Percentiles rank a stretch among this genome's conserved stretches.
Evolutionary conservation across 2,888 invertebrate species (phyloP).

Genomic region (Gasteruption jaculator): DNA sequence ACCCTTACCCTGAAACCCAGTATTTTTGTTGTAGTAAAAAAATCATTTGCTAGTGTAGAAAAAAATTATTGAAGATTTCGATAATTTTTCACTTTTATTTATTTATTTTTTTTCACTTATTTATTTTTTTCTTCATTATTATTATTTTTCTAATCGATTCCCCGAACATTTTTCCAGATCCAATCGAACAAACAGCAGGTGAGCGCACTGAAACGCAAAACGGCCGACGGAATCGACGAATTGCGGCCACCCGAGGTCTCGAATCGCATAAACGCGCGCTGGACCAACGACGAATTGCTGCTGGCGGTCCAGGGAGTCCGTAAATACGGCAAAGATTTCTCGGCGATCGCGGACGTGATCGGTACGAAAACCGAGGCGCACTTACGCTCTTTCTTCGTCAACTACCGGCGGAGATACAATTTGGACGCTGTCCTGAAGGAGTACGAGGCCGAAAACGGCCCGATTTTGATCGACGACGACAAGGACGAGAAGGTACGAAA

Average conservation of each 20-base stretch:
- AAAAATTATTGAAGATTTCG: too few species aligned
- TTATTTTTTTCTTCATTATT: constrained; percentile 9
- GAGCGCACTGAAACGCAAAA: constrained; percentile 80
- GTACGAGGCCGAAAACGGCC: constrained; percentile 75
- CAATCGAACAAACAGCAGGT: constrained; percentile 92
- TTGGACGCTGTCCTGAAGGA: constrained; percentile 83
- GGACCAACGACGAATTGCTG: constrained; percentile 89
- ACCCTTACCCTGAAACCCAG: too few species aligned
- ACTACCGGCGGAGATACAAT: constrained; percentile 84
- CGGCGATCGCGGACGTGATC: constrained; percentile 90
- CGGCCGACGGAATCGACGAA: constrained; percentile 60
- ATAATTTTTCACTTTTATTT: too few species aligned
- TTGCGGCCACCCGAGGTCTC: constrained; percentile 62
- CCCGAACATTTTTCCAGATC: too few species aligned
- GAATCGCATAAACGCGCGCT: constrained; percentile 76
- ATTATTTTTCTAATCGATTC: constrained; percentile 37
- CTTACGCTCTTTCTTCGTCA: constrained; percentile 86
- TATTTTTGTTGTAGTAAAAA: too few species aligned
- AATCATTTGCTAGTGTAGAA: too few species aligned
- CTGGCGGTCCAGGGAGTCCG: constrained; percentile 86
- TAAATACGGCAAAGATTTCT: constrained; percentile 82
- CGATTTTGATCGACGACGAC: constrained; percentile 50
- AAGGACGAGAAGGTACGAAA: constrained; percentile 51
- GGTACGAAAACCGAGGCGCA: constrained; percentile 94
- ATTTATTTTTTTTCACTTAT: too few species aligned